Conservation (phyloP, 2,113 vertebrate species). For the Ifrita kowaldi region DNA sequence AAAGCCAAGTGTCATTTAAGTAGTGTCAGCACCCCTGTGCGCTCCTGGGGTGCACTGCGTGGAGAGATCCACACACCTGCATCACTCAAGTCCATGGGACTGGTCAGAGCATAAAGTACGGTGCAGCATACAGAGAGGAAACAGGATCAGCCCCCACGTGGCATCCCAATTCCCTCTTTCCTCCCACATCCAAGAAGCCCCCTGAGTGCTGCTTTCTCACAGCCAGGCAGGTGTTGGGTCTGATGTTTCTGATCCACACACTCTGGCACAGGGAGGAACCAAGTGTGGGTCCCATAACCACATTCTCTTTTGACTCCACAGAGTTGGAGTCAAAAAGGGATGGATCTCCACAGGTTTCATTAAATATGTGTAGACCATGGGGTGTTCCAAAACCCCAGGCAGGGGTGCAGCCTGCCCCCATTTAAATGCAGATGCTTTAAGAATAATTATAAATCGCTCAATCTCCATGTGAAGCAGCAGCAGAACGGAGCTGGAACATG, state of each 20-base stretch:
- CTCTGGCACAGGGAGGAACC: background rate
- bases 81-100: accelerated
- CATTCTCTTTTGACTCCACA: background rate
- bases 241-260: background rate
- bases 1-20: background rate
- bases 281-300: background rate
- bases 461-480: background rate
- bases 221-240: background rate
- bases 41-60: accelerated
- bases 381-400: background rate
- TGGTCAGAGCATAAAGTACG: background rate
- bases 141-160: accelerated
- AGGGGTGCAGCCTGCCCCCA: background rate
- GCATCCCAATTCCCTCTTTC: background rate
- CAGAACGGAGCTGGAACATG: background rate
- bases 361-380: background rate
- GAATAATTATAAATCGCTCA: background rate
- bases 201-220: accelerated
- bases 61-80: background rate
- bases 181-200: background rate
- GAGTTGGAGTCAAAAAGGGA: background rate
- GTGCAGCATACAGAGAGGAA: background rate
- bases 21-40: accelerated
- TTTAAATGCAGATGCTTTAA: background rate
- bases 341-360: background rate